A percentile compares a stretch with the other conserved stretches of the same genome.
Conservation (phyloP, 2,113 vertebrate genomes). For the Stegastes partitus region DNA sequence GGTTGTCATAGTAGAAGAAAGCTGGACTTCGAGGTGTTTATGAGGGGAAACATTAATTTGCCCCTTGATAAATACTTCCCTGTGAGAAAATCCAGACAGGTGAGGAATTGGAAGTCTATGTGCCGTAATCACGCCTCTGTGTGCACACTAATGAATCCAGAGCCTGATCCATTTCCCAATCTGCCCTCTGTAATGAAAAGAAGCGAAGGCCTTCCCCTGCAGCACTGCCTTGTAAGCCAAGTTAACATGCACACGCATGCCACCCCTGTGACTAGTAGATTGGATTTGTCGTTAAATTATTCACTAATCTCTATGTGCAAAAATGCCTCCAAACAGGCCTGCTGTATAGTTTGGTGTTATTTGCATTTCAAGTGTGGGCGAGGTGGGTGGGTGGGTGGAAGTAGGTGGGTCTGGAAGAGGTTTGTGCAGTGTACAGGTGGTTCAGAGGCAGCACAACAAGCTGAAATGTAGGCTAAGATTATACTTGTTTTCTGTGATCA, state of each 20-base stretch:
- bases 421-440: slow-evolving; percentile 25
- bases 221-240: slow-evolving; percentile 58
- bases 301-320: slow-evolving; percentile 65
- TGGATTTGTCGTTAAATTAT: slow-evolving; percentile 75
- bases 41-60: slow-evolving; percentile 35
- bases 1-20: slow-evolving; percentile 63
- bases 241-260: slow-evolving; percentile 37
- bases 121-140: slow-evolving; percentile 43
- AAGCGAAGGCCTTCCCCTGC: slow-evolving; percentile 39
- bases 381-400: neutral
- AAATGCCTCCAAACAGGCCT: slow-evolving; percentile 60
- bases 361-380: slow-evolving; percentile 56
- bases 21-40: slow-evolving; percentile 69
- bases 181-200: slow-evolving; percentile 56
- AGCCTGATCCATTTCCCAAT: slow-evolving; percentile 62
- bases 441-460: slow-evolving; percentile 16
- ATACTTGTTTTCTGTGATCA: slow-evolving; percentile 12
- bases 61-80: slow-evolving; percentile 55
- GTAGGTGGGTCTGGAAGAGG: slow-evolving; percentile 24
- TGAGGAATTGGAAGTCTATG: slow-evolving; percentile 57
- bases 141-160: slow-evolving; percentile 66
- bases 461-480: slow-evolving; percentile 16
- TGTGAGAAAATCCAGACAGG: slow-evolving; percentile 61
- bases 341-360: slow-evolving; percentile 49
- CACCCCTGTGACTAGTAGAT: slow-evolving; percentile 59